Percentiles rank a stretch among this genome's conserved stretches.
These are phyloP conservation scores for Rousettus madagascariensis DNA, from an alignment of 2,797 vertebrate genomes.

Conservation along the genomic window DNA sequence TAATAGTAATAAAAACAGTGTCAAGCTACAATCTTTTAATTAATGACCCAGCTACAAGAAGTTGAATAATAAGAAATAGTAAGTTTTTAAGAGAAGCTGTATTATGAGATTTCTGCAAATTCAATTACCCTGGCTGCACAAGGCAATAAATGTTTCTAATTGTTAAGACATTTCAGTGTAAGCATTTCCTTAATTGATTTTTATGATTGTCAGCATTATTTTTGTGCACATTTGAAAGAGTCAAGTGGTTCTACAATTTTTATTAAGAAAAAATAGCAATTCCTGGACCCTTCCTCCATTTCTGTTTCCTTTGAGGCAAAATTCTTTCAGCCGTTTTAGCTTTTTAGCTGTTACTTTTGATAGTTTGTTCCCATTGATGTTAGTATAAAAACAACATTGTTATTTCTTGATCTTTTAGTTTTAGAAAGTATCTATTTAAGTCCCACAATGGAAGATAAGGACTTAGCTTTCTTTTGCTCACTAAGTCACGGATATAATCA, in stretches of 20 bases:
- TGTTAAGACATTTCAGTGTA: constrained; percentile 18
- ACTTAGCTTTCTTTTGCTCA: neutral
- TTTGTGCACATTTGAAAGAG: neutral
- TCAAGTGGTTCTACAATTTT: neutral
- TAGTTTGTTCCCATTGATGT: neutral
- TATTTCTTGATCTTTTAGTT: neutral
- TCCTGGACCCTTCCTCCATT: neutral
- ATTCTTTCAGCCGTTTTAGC: neutral
- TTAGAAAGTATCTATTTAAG: neutral
- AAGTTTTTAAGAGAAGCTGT: neutral
- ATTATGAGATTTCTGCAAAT: neutral
- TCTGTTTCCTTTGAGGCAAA: neutral
- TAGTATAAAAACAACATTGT: neutral
- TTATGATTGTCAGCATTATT: neutral
- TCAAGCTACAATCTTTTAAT: neutral
- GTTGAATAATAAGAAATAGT: neutral
- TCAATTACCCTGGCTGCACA: neutral
- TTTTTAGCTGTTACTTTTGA: neutral
- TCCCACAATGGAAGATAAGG: neutral
- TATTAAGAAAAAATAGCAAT: neutral
- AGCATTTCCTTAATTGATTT: constrained; percentile 11
- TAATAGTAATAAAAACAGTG: neutral
- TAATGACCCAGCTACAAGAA: neutral
- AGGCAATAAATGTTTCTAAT: neutral
- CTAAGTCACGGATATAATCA: neutral